These are phyloP conservation scores for Gymnoscelis rufifasciata DNA, from an alignment of 2,888 invertebrate genomes.

Conservation along the genomic window DNA sequence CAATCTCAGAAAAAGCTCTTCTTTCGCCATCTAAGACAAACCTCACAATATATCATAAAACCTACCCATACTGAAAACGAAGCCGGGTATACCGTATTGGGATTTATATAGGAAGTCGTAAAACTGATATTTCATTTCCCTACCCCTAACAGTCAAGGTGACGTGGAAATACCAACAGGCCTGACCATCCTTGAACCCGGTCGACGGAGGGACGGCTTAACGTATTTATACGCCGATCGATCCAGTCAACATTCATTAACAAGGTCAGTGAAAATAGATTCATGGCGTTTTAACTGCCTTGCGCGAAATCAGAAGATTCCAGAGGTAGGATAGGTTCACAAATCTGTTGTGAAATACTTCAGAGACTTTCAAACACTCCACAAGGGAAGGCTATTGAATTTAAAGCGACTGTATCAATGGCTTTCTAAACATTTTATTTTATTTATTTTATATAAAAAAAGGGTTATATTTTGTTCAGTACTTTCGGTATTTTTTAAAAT, in stretches of 20 bases:
- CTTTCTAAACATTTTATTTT: no score
- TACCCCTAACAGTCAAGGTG: conserved; percentile 24
- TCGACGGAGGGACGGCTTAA: conserved; percentile 40
- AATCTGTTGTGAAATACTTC: no score
- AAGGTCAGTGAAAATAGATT: conserved; percentile 55
- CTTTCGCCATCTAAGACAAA: no score
- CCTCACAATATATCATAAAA: background rate
- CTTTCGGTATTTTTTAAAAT: no score
- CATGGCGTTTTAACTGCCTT: conserved; percentile 29
- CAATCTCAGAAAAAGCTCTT: no score
- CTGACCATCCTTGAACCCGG: conserved; percentile 54
- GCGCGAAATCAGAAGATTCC: conserved; percentile 22
- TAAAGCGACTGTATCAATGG: no score
- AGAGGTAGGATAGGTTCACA: no score
- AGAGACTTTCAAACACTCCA: no score
- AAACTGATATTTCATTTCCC: conserved; percentile 18
- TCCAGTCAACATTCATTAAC: conserved; percentile 46
- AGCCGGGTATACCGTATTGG: background rate
- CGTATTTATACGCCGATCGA: conserved; percentile 33
- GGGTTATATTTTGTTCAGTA: no score
- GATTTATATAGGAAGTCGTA: conserved; percentile 1
- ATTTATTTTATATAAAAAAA: no score
- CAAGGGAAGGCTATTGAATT: no score
- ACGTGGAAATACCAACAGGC: conserved; percentile 25
- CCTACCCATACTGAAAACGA: background rate